These are phyloP conservation scores for Gerris lacustris DNA, from an alignment of 2,888 invertebrate genomes.

Conservation along the genomic window DNA sequence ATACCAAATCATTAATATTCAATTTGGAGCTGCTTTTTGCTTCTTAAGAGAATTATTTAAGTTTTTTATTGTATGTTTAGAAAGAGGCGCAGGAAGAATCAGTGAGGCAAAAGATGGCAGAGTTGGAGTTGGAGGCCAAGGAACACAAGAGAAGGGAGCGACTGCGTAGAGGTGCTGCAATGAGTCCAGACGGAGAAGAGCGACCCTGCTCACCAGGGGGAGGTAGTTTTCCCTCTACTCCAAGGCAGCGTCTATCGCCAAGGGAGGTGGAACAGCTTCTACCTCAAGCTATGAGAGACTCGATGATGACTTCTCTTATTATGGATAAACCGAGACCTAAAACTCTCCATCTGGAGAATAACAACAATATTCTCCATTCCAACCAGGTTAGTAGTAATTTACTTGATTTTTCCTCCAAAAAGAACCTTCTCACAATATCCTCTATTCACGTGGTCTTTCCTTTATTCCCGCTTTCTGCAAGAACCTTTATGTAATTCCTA, in stretches of 20 bases:
- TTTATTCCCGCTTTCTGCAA: too few relatives aligned
- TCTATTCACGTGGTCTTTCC: not conserved
- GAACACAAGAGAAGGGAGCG: slow-evolving; percentile 20
- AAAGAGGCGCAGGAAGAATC: slow-evolving; percentile 24
- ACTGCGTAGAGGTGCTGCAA: not conserved
- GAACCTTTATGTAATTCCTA: too few relatives aligned
- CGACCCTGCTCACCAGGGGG: too few relatives aligned
- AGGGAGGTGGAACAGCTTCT: slow-evolving; percentile 6
- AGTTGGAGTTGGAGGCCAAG: slow-evolving; percentile 22
- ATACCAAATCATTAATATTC: too few relatives aligned
- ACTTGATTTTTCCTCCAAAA: too few relatives aligned
- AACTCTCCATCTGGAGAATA: not conserved
- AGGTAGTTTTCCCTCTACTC: not conserved
- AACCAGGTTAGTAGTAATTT: too few relatives aligned
- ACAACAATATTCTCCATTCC: not conserved
- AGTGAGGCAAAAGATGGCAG: slow-evolving; percentile 19
- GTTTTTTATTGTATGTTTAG: slow-evolving; percentile 1
- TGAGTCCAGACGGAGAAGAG: slow-evolving; percentile 2
- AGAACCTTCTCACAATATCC: not conserved
- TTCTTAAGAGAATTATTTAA: not conserved
- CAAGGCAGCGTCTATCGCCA: not conserved
- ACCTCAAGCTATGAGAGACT: slow-evolving; percentile 1
- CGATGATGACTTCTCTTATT: not conserved
- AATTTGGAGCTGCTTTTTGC: not conserved
- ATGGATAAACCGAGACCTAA: slow-evolving; percentile 2